These are phyloP conservation scores for Myiotriccus ornatus DNA, from an alignment of 2,797 vertebrate genomes.

Conservation along the genomic window DNA sequence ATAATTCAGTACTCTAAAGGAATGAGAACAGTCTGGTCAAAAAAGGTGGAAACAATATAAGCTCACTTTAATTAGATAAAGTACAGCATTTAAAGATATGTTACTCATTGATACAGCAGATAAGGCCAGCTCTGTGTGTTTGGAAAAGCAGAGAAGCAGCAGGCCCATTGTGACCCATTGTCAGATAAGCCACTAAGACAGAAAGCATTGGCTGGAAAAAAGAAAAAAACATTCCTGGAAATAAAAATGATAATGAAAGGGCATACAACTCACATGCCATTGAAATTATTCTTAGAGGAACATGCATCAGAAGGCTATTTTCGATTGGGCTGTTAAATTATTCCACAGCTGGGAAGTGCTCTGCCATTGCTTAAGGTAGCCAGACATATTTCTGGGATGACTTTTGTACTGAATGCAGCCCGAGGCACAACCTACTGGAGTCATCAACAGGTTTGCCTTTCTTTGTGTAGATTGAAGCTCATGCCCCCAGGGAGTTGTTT, in stretches of 20 bases:
- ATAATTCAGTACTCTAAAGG: neutral
- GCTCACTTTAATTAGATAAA: neutral
- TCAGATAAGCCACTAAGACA: neutral
- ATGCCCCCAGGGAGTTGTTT: neutral
- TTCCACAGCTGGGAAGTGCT: neutral
- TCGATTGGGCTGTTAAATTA: neutral
- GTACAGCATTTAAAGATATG: neutral
- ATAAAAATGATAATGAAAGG: neutral
- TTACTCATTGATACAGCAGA: neutral
- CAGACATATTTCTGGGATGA: neutral
- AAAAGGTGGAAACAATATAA: fast-evolving
- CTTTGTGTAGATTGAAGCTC: neutral
- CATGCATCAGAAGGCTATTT: neutral
- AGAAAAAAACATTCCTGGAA: neutral
- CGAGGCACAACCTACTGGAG: neutral
- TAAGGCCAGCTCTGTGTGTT: neutral
- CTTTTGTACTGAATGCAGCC: neutral
- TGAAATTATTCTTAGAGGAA: neutral
- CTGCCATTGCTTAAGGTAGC: neutral
- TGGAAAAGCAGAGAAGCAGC: neutral
- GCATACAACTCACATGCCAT: neutral
- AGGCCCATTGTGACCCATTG: neutral
- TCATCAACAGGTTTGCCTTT: neutral
- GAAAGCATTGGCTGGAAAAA: neutral
- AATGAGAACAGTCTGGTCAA: neutral